These are phyloP conservation scores for Lethocerus indicus DNA, from an alignment of 1,140 invertebrate genomes.

Conservation along the genomic window DNA sequence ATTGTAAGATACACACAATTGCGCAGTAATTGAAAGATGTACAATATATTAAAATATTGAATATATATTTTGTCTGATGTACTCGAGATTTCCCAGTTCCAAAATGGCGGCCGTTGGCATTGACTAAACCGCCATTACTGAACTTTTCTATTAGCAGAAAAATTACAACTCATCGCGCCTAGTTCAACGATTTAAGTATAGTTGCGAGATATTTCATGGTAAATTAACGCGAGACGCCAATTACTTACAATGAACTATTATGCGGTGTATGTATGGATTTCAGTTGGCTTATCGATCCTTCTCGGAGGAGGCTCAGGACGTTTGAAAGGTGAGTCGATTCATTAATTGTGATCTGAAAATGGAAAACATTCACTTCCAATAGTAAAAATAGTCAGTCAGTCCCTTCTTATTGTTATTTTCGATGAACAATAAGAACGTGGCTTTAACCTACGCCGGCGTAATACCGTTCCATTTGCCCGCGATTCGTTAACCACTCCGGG, in stretches of 20 bases:
- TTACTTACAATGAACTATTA: slow-evolving; percentile 1
- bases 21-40: too few species aligned
- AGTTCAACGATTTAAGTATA: too few species aligned
- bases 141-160: too few species aligned
- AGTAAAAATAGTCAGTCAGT: background rate
- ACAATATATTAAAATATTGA: too few species aligned
- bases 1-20: too few species aligned
- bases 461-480: slow-evolving; percentile 37
- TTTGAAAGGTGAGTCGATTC: slow-evolving; percentile 10
- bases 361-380: background rate
- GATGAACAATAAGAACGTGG: background rate
- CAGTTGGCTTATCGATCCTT: background rate
- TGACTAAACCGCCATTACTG: too few species aligned
- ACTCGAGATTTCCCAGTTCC: too few species aligned
- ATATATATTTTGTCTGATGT: too few species aligned
- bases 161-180: too few species aligned
- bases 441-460: slow-evolving; percentile 36
- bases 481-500: slow-evolving; percentile 60
- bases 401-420: background rate
- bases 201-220: too few species aligned
- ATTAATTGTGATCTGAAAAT: slow-evolving; percentile 14
- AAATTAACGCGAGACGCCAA: too few species aligned
- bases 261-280: background rate
- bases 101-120: too few species aligned
- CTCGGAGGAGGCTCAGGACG: slow-evolving; percentile 3